Base-by-base conservation (phyloP, 2,888 invertebrate genomes). In the Tetheella fluctuosa region DNA sequence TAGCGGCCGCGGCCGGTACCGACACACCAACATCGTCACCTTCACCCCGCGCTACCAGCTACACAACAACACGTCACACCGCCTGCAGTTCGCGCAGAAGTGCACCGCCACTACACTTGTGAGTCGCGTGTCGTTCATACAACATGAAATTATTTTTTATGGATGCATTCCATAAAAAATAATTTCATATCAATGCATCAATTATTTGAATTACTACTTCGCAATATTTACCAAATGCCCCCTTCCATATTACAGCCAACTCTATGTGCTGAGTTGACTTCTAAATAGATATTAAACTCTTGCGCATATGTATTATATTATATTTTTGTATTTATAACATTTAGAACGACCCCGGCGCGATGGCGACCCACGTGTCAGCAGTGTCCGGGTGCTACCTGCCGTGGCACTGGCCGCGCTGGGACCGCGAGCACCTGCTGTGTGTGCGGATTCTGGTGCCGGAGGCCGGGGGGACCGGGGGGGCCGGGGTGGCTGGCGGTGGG, bases 391-490 rank as follows among this genome's bases (percentile, higher is more conserved):
- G 98, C 83, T 97, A 96, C 85, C 95, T 99, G 90, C 97, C 99
- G 20, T 99, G 98, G 93, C 99, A 99, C 90, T 99, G 99, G 99
- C 97, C 98, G 58, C 95, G 97, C 66, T 94, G 97, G 74, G 99
- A 99, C 83, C 96, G 97, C 70, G 97, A 98, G 77, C 97, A 97
- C 79, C 93, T 98, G 76, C 94, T 99, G 56, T 98, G 98, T 90
- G 97, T 98, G 56, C 95, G 97, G 52, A 94, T 98, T 65, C 93
- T 96, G 64, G 96, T 96, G 72, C 91, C 54, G 59, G 57, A 55
- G 92, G 94, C 0, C 93, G 94, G 62, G n/a, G 42, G 42, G 57
- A 48, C 61, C 1, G 7, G 8, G 20, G 55, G 64, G 34, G 34
- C 2, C 34, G 13, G 34, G 1, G 57, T 54, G 92, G 94, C 63